Evolutionary conservation across 2,113 vertebrate species (phyloP).

Genomic region (Elephantulus edwardii): DNA sequence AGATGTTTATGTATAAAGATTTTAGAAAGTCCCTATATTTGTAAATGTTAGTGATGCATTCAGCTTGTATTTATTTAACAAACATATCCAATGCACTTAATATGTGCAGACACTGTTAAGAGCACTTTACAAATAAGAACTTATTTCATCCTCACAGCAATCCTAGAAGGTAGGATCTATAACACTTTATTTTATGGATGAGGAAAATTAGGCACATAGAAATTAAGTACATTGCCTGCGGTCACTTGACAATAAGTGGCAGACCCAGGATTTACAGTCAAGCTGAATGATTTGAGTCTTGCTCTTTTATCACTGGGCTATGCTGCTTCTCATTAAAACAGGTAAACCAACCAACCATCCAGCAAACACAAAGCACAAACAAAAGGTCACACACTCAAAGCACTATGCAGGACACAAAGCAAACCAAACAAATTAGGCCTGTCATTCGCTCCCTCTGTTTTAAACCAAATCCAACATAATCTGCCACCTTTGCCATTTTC

Average conservation of each 20-base stretch:
- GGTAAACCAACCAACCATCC: not conserved
- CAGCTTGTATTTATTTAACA: conserved; percentile 5
- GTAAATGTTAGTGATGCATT: conserved; percentile 19
- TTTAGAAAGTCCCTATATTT: conserved; percentile 27
- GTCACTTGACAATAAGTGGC: not conserved
- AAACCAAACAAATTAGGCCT: not conserved
- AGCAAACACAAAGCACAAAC: conserved; percentile 7
- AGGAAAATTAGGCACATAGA: conserved; percentile 28
- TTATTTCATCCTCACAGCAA: not conserved
- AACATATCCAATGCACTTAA: not conserved
- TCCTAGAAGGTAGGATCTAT: not conserved
- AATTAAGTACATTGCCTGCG: not conserved
- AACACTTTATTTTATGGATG: conserved; percentile 5
- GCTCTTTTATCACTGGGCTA: not conserved
- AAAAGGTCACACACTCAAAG: not conserved
- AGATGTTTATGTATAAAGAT: conserved; percentile 18
- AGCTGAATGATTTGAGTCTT: not conserved
- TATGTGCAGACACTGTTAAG: not conserved
- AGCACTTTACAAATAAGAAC: conserved; percentile 14
- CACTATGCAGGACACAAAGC: not conserved
- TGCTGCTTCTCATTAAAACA: conserved; percentile 13
- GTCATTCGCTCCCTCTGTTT: conserved; percentile 22
- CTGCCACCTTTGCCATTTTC: not conserved
- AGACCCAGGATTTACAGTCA: not conserved
- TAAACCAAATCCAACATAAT: not conserved